phyloP scores from a whole-genome alignment of 2,888 invertebrate species.

The Caprella mutica region DNA sequence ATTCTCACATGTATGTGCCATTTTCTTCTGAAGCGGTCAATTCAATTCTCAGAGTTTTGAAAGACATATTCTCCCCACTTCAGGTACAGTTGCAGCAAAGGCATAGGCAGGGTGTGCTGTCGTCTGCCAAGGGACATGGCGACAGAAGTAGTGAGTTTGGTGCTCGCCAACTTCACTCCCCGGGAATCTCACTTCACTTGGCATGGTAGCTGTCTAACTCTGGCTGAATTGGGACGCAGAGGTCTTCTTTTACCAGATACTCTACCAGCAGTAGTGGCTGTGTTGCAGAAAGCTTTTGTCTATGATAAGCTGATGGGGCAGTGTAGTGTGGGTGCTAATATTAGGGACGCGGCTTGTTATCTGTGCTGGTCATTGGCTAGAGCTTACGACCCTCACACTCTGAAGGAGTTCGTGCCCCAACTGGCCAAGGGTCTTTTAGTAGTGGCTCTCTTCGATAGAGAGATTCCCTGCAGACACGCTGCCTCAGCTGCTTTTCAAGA shows the following conservation, averaged over 20 bases:
- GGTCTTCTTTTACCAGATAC: slow-evolving; percentile 75
- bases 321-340: slow-evolving; percentile 73
- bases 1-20: too few relatives aligned
- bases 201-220: slow-evolving; percentile 90
- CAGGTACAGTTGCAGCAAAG: slow-evolving; percentile 94
- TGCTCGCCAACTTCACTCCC: slow-evolving; percentile 55
- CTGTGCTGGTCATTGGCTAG: slow-evolving; percentile 97
- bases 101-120: slow-evolving; percentile 79
- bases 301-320: slow-evolving; percentile 84
- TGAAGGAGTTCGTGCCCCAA: slow-evolving; percentile 64
- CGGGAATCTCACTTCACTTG: slow-evolving; percentile 76
- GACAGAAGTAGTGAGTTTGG: slow-evolving; percentile 83
- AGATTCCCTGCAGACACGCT: slow-evolving; percentile 90
- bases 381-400: slow-evolving; percentile 73
- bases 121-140: slow-evolving; percentile 74
- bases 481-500: slow-evolving; percentile 98
- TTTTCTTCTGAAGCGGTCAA: too few relatives aligned
- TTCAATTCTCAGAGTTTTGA: too few relatives aligned
- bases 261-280: slow-evolving; percentile 62
- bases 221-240: slow-evolving; percentile 83
- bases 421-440: slow-evolving; percentile 78
- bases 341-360: slow-evolving; percentile 96
- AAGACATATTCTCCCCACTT: too few relatives aligned
- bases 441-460: slow-evolving; percentile 85
- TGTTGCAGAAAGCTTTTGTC: slow-evolving; percentile 66